These are phyloP conservation scores for Sigmodon hispidus DNA, from an alignment of 2,113 vertebrate species.

Conservation along the genomic window DNA sequence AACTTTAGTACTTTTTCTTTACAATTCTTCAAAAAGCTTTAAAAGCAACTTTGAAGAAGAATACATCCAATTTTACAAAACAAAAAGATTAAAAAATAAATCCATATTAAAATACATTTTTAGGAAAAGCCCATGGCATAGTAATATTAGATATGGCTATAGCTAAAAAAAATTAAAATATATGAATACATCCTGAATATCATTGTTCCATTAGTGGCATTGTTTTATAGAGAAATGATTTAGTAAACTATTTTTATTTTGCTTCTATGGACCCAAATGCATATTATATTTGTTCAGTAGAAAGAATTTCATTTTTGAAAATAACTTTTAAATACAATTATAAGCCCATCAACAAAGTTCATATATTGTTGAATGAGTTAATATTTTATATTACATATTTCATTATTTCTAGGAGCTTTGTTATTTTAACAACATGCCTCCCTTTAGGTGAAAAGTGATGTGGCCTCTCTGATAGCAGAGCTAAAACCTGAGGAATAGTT, in stretches of 20 bases:
- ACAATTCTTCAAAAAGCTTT: constrained; percentile 53
- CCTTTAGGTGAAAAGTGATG: background rate
- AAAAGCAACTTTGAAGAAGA: constrained; percentile 49
- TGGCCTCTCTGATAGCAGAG: background rate
- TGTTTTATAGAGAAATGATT: constrained; percentile 37
- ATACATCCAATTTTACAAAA: constrained; percentile 47
- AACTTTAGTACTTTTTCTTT: constrained; percentile 38
- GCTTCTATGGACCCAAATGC: background rate
- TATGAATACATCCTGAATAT: constrained; percentile 8
- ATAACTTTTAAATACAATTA: constrained; percentile 53
- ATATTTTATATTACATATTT: constrained; percentile 33
- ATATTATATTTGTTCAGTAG: constrained; percentile 20
- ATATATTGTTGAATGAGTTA: background rate
- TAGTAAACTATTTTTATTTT: constrained; percentile 52
- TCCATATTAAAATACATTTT: constrained; percentile 38
- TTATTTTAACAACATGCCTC: background rate
- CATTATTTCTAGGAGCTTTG: background rate
- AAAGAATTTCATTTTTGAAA: constrained; percentile 50
- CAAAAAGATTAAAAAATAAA: constrained; percentile 66
- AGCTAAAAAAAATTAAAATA: constrained; percentile 47
- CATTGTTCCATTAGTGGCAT: constrained; percentile 40
- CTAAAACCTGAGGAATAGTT: background rate
- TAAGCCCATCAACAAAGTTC: background rate
- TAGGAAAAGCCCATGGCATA: constrained; percentile 28
- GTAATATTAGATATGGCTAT: constrained; percentile 42